phyloP scores from a whole-genome alignment of 2,888 invertebrate genomes.

The Tetrapedia diversipes region DNA sequence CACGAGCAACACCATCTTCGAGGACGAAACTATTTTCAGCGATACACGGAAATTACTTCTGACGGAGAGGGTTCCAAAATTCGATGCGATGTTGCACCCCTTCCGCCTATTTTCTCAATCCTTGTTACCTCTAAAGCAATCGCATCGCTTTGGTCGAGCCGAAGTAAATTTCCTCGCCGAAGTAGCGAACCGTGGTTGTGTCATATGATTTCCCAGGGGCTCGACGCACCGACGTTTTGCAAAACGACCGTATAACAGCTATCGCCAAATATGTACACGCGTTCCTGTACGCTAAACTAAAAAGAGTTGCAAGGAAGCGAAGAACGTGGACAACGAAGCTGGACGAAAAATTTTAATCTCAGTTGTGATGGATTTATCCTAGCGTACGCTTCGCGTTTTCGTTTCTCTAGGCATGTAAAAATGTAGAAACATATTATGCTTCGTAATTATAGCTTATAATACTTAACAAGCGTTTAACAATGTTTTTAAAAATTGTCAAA shows the following conservation, averaged over 20 bases:
- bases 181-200: conserved; percentile 29
- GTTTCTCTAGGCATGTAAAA: too few species aligned
- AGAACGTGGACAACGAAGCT: conserved; percentile 1
- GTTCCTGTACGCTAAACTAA: conserved; percentile 39
- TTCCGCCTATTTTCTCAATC: conserved; percentile 52
- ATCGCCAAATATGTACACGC: conserved; percentile 57
- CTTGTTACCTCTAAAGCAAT: conserved; percentile 56
- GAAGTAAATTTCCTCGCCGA: conserved; percentile 60
- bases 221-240: conserved; percentile 57
- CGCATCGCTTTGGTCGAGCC: conserved; percentile 57
- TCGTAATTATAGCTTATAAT: too few species aligned
- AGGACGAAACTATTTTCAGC: neutral
- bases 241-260: conserved; percentile 47
- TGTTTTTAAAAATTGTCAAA: too few species aligned
- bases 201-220: conserved; percentile 68
- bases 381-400: too few species aligned
- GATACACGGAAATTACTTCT: neutral
- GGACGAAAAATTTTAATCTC: conserved; percentile 28
- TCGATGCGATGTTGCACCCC: conserved; percentile 14
- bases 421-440: too few species aligned
- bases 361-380: conserved; percentile 23
- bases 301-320: conserved; percentile 20
- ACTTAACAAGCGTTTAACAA: too few species aligned
- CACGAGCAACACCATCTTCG: neutral
- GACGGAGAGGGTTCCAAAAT: neutral